Conservation (phyloP, 2,888 invertebrate species). For the Quadroppia sp. region DNA sequence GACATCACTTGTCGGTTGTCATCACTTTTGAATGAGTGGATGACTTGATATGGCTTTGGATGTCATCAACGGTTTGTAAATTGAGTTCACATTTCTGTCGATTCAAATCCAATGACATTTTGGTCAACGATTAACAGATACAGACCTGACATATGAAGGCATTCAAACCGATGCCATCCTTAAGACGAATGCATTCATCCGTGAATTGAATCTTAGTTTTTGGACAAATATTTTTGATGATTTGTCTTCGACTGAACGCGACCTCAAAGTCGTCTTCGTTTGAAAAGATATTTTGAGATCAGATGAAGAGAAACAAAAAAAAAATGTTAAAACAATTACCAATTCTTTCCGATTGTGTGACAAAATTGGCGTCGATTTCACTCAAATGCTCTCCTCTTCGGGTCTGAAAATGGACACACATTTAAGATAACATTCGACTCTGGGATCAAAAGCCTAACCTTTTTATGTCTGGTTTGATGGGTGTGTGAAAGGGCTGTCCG, state of each 20-base stretch:
- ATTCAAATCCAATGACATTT: background rate
- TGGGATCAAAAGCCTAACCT: background rate
- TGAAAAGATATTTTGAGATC: background rate
- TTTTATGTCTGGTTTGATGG: background rate
- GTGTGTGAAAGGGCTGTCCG: background rate
- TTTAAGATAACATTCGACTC: background rate
- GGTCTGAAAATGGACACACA: background rate
- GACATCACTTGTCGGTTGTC: background rate
- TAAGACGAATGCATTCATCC: background rate
- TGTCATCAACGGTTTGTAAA: background rate
- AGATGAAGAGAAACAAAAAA: background rate
- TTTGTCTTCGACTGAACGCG: background rate
- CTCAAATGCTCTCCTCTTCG: background rate
- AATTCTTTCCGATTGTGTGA: background rate
- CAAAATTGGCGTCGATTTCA: background rate
- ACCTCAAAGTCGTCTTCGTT: constrained; percentile 13
- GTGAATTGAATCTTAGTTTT: background rate
- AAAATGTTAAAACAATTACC: background rate
- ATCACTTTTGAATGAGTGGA: background rate
- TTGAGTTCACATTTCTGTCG: background rate
- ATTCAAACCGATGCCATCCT: background rate
- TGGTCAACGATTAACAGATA: background rate
- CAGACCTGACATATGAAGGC: constrained; percentile 12
- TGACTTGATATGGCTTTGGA: background rate
- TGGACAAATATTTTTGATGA: background rate